Base-by-base conservation (phyloP, 2,113 vertebrate species). In the Nesoenas mayeri region DNA sequence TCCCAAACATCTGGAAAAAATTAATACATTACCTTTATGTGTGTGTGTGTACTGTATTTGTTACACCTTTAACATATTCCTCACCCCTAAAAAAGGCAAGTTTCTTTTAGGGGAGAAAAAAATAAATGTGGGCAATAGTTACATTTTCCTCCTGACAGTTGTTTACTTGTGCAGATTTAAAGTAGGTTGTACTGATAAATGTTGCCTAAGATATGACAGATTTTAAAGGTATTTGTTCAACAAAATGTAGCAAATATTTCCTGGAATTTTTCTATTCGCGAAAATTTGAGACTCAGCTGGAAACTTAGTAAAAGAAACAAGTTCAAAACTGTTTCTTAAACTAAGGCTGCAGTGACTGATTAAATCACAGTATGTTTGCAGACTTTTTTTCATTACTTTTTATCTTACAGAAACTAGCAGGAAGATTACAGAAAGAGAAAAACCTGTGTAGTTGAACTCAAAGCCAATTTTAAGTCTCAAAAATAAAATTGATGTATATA, bases 311-410 rank as follows among this genome's bases (percentile, higher is more conserved):
- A 70, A 80, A 48, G 48, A 90, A 82, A 77, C 75, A 17, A 87
- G 24, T 88, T 94, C 18, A 92, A 81, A 95, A 85, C 25, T 44
- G 32, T 92, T 80, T 94, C 81, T 73, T n/a, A 61, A 87, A 88
- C 34, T 67, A 62, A 60, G 64, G 32, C 64, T 77, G 21, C 16
- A 5, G 31, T 85, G 86, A 64, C 67, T 88, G 51, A 74, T 97
- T 92, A 96, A 93, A 10, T 57, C 44, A 90, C 11, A 50, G 38
- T 56, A 87, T 70, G 29, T 89, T 94, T 93, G 70, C 62, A 91
- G n/a, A 75, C 5, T n/a, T 22, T 62, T 85, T 85, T 80, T 65
- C 26, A 61, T 77, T 65, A 47, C 11, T 61, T 82, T 85, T 87
- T 81, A 13, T 71, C 38, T 88, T 85, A n/a, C 10, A 81, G 51